Evolutionary conservation across 2,888 invertebrate genomes (phyloP).

Genomic region (Balanococcus diminutus): DNA sequence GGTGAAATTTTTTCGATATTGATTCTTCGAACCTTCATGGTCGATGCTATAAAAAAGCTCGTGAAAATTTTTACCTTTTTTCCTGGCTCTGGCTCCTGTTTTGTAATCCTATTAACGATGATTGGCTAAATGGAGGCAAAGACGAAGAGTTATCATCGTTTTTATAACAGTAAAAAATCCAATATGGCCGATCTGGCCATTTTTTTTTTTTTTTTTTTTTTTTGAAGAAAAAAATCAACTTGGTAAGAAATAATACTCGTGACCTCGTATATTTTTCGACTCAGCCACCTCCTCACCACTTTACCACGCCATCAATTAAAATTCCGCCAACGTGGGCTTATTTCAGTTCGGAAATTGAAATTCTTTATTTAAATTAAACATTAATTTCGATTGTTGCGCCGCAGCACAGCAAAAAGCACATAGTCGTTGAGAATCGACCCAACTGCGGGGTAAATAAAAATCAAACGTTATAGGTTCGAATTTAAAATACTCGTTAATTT

Average conservation of each 20-base stretch:
- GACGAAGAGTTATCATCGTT: not conserved
- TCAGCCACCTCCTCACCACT: not conserved
- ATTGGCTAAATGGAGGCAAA: not conserved
- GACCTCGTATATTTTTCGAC: not conserved
- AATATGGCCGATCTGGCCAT: not conserved
- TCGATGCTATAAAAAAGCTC: not conserved
- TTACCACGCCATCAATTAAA: not conserved
- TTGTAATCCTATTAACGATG: slow-evolving; percentile 13
- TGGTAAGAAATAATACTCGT: not conserved
- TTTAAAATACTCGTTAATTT: slow-evolving; percentile 8
- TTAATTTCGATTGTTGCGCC: not conserved
- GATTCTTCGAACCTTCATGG: not conserved
- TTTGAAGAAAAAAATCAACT: not conserved
- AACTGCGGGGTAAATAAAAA: not conserved
- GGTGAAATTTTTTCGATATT: not conserved
- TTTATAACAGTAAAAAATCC: not conserved
- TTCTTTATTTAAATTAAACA: not conserved
- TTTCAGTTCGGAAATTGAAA: not conserved
- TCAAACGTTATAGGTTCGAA: not conserved
- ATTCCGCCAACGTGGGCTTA: not conserved
- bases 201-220: not conserved
- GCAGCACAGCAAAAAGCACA: not conserved
- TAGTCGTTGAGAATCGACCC: not conserved
- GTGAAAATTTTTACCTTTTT: not conserved
- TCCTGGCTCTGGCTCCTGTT: not conserved